Percentiles rank a stretch among this genome's conserved stretches.
Conservation (phyloP, 2,113 vertebrate genomes). For the Equus quagga region DNA sequence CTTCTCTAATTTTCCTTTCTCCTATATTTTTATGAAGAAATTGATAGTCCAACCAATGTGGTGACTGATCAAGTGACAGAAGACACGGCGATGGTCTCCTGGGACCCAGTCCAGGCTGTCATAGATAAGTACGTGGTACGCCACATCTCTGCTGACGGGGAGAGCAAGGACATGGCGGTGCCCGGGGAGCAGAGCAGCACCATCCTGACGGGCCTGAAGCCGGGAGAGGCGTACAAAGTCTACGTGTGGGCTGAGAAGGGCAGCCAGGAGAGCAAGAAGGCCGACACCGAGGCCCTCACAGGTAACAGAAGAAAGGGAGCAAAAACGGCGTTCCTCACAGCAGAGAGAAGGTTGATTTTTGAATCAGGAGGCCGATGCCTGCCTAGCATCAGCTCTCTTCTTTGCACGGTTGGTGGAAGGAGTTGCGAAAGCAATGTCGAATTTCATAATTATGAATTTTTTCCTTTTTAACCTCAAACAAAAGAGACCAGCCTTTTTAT, state of each 20-base stretch:
- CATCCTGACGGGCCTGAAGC: slow-evolving; percentile 86
- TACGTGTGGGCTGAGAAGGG: slow-evolving; percentile 90
- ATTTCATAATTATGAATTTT: neutral
- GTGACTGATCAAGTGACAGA: slow-evolving; percentile 88
- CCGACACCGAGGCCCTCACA: slow-evolving; percentile 87
- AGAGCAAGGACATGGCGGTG: slow-evolving; percentile 83
- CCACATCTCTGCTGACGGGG: slow-evolving; percentile 88
- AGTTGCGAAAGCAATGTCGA: neutral
- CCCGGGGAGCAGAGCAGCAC: slow-evolving; percentile 81
- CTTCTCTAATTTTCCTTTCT: slow-evolving; percentile 52
- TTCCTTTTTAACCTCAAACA: neutral
- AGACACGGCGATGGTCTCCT: slow-evolving; percentile 88
- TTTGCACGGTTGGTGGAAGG: neutral
- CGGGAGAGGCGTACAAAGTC: slow-evolving; percentile 87
- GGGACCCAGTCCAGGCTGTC: slow-evolving; percentile 87
- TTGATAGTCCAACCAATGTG: slow-evolving; percentile 85
- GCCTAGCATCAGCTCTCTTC: neutral
- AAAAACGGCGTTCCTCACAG: rapidly evolving
- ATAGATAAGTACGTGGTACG: slow-evolving; percentile 91
- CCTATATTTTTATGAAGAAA: slow-evolving; percentile 72
- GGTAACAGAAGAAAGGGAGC: slow-evolving; percentile 71
- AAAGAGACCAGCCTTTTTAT: slow-evolving; percentile 17
- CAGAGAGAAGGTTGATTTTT: neutral
- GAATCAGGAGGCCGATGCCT: neutral
- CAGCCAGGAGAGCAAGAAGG: slow-evolving; percentile 86